phyloP scores from a whole-genome alignment of 2,797 vertebrate genomes.

The Macropodus opercularis region DNA sequence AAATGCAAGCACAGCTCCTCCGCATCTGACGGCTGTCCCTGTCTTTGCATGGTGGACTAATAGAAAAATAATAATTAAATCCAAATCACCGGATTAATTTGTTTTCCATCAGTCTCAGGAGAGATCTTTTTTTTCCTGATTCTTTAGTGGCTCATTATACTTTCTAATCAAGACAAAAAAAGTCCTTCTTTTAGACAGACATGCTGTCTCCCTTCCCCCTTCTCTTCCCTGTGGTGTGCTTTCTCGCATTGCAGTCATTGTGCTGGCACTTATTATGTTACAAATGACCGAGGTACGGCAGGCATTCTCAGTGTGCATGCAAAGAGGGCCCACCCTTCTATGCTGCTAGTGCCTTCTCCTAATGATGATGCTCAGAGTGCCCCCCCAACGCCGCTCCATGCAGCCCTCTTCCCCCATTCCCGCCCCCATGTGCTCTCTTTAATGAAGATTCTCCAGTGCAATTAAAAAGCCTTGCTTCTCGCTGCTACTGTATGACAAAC shows the following conservation, averaged over 20 bases:
- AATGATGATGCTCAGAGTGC: conserved; percentile 96
- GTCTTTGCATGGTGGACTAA: conserved; percentile 88
- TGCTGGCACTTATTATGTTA: conserved; percentile 99
- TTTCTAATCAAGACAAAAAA: conserved; percentile 91
- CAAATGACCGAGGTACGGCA: conserved; percentile 99
- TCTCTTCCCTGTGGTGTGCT: conserved; percentile 83
- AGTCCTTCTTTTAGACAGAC: conserved; percentile 88
- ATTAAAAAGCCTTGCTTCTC: conserved; percentile 94
- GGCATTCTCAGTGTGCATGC: conserved; percentile 95
- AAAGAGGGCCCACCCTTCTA: conserved; percentile 88
- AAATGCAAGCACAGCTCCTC: conserved; percentile 91
- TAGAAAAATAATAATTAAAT: conserved; percentile 97
- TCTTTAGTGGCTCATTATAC: conserved; percentile 93
- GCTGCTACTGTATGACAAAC: conserved; percentile 88
- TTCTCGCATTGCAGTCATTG: conserved; percentile 97
- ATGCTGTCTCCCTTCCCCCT: conserved; percentile 89
- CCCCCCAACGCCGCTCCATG: conserved; percentile 81
- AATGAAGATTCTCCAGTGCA: conserved; percentile 99
- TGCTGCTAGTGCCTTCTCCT: conserved; percentile 84
- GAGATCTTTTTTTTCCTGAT: conserved; percentile 88
- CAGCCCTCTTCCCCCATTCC: conserved; percentile 66
- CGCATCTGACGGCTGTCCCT: conserved; percentile 88
- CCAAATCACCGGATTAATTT: conserved; percentile 93
- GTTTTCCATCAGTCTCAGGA: conserved; percentile 91
- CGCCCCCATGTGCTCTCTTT: conserved; percentile 83